Evolutionary conservation across 92 coral and sea anemone species (phyloP), one percentile per base, ranked within the genome.

Genomic region (Metridium senile): DNA sequence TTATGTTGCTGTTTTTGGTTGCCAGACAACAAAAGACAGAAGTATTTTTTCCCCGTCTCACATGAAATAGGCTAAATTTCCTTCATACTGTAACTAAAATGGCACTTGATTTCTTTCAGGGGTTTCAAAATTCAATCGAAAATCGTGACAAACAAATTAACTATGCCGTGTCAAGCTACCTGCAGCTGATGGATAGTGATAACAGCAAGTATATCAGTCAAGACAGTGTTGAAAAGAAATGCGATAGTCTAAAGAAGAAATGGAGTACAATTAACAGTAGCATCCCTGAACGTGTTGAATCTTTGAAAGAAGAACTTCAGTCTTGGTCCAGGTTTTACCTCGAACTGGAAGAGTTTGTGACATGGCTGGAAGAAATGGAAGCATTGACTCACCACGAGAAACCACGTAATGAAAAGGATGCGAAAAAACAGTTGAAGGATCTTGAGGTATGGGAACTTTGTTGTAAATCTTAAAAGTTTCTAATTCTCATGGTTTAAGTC

Each of bases 341-440:
- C 43, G 87, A 84, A 31, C 63, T 95, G 45, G 91, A 89, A 34
- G 87, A 88, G 76, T 89, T 95, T 70, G 67, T 82, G 66, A 83
- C 89, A 20, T 95, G 99, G 99, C 76, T 95, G 29, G 90, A 87
- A 16, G 95, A 89, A 34, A 93, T 87, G 90, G 90, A 92, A 67
- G 83, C 82, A 32, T 77, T 89, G 43, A 89, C 95, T 13, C 83
- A 79, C 62, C 77, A 73, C 16, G 94, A 78, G 72, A 95, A 92
- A 74, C 93, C 87, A 25, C 92, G 87, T 17, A 88, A 93, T 32
- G 97, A 89, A 63, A 56, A 70, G 28, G 96, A 87, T 70, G 94
- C 91, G 23, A 77, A 82, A 62, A 68, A 84, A 27, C 92, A 92
- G 81, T 59, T 95, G 58, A 88, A 85, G 66, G 90, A 89, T 28